These are phyloP conservation scores for Lepus timidus DNA, from an alignment of 2,113 vertebrate genomes.

Conservation along the genomic window DNA sequence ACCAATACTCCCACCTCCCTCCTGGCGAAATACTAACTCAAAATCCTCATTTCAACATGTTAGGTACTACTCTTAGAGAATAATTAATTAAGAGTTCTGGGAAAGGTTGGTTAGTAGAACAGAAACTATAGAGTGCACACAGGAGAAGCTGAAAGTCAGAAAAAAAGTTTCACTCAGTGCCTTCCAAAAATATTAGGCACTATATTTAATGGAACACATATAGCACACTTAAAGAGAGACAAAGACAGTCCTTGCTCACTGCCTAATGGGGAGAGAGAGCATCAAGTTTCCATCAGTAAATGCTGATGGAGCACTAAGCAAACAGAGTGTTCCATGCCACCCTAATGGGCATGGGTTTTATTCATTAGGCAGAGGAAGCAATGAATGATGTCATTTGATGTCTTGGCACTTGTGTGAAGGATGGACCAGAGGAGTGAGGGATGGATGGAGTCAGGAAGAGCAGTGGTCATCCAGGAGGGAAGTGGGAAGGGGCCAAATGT, in stretches of 20 bases:
- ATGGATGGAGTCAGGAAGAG: background rate
- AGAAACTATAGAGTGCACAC: background rate
- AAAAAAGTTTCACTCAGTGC: background rate
- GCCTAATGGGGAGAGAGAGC: background rate
- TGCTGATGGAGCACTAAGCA: background rate
- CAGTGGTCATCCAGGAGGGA: background rate
- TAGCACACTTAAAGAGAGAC: background rate
- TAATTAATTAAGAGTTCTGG: background rate
- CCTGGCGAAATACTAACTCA: too few relatives aligned
- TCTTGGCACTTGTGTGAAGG: background rate
- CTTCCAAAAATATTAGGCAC: background rate
- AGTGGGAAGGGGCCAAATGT: background rate
- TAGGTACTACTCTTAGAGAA: too few relatives aligned
- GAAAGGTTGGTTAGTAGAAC: background rate
- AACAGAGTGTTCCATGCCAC: background rate
- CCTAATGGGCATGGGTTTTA: background rate
- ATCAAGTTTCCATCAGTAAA: constrained; percentile 9
- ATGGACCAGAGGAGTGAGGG: background rate
- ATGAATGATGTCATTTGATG: background rate
- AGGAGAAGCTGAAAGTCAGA: background rate
- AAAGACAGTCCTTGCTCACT: background rate
- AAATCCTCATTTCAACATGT: too few relatives aligned
- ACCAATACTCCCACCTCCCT: too few relatives aligned
- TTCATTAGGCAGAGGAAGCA: background rate
- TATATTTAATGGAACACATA: background rate